These are phyloP conservation scores for Drosophila ezoana DNA, from an alignment of 2,888 invertebrate species.

Conservation along the genomic window DNA sequence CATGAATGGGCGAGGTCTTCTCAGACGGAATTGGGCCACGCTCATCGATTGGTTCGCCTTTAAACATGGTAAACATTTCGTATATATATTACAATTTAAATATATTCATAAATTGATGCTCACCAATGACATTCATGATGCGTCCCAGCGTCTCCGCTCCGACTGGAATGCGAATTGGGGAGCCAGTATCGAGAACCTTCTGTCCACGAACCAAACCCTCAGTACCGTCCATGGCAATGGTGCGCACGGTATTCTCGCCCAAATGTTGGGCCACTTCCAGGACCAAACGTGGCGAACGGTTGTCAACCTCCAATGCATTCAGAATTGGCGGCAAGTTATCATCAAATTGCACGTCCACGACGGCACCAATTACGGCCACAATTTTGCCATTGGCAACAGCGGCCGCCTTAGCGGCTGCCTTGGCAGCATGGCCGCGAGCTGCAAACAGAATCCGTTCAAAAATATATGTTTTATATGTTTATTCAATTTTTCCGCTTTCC, in stretches of 20 bases:
- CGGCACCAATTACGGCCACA: conserved; percentile 98
- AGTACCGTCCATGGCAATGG: conserved; percentile 97
- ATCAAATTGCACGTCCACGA: conserved; percentile 98
- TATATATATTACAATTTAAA: background rate
- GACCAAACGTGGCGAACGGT: conserved; percentile 91
- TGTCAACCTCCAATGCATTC: conserved; percentile 96
- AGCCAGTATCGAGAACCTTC: conserved; percentile 91
- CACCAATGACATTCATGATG: conserved; percentile 96
- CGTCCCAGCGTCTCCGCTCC: conserved; percentile 95
- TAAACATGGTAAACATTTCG: background rate
- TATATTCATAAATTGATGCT: background rate
- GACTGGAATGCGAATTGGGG: conserved; percentile 95
- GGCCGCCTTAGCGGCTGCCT: conserved; percentile 76
- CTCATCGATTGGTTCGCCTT: conserved; percentile 90
- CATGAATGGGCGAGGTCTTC: conserved; percentile 93
- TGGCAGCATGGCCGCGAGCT: conserved; percentile 81
- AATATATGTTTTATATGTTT: too few species aligned
- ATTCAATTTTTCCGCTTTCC: too few species aligned
- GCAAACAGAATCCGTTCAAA: background rate
- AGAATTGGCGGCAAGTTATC: conserved; percentile 95
- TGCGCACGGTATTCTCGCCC: conserved; percentile 95
- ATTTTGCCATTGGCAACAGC: conserved; percentile 84
- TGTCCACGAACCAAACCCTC: conserved; percentile 96
- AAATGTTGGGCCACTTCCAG: conserved; percentile 94
- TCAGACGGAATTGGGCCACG: conserved; percentile 94